phyloP scores from a whole-genome alignment of 1,140 invertebrate genomes.

The Cotesia chilonis region DNA sequence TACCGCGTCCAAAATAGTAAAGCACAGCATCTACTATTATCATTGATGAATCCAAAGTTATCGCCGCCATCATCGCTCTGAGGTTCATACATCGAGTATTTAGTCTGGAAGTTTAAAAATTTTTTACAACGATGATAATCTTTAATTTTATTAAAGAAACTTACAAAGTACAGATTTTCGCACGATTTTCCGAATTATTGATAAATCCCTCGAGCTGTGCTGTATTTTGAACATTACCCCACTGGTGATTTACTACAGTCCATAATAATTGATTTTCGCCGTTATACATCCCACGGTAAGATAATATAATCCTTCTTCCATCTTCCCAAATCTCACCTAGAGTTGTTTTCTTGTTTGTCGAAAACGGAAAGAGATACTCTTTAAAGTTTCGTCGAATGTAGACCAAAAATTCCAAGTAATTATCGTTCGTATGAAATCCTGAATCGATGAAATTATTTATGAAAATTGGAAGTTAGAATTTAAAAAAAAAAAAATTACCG shows the following conservation, averaged over 20 bases:
- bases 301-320: background rate
- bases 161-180: background rate
- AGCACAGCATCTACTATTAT: slow-evolving; percentile 5
- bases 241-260: background rate
- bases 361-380: too few relatives aligned
- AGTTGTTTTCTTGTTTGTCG: background rate
- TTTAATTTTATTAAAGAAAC: too few relatives aligned
- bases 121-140: background rate
- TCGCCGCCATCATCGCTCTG: slow-evolving; percentile 21
- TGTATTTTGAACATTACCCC: background rate
- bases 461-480: too few relatives aligned
- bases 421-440: background rate
- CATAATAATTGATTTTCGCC: background rate
- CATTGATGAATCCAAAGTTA: slow-evolving; percentile 10
- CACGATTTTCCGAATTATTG: background rate
- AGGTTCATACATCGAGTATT: background rate
- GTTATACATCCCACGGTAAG: background rate
- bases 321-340: background rate
- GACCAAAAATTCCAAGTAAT: background rate
- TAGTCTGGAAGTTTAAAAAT: background rate
- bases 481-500: background rate
- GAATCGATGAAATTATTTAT: background rate
- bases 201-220: background rate
- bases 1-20: background rate
- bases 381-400: background rate